Conservation (phyloP, 2,888 invertebrate species). For the Caenorhabditis sp. region DNA sequence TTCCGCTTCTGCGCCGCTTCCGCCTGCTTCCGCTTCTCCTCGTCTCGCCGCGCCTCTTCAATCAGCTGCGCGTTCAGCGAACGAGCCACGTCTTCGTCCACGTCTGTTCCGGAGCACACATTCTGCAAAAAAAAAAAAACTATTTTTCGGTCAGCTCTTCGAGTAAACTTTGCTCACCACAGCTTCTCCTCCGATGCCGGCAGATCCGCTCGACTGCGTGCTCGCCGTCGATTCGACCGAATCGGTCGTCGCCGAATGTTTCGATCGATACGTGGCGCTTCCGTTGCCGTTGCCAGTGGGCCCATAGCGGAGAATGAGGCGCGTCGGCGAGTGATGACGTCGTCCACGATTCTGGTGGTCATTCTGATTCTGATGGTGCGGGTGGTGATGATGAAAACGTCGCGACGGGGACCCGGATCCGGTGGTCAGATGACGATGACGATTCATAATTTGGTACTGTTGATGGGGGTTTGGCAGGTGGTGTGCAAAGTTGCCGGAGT, state of each 20-base stretch:
- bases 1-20: conserved; percentile 26
- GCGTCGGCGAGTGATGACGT: conserved; percentile 6
- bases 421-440: not conserved
- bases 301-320: conserved; percentile 24
- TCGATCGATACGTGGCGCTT: not conserved
- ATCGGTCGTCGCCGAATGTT: conserved; percentile 31
- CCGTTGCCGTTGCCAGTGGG: not conserved
- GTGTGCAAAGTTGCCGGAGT: not conserved
- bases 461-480: conserved; percentile 26
- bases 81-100: conserved; percentile 29
- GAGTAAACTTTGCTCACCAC: not conserved
- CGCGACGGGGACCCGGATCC: not conserved
- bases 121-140: no score
- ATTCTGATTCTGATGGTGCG: conserved; percentile 1
- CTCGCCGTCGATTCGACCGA: conserved; percentile 36
- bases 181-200: not conserved
- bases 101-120: not conserved
- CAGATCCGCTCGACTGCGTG: no score
- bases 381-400: not conserved
- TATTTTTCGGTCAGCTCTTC: no score
- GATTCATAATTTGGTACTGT: no score
- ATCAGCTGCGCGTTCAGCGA: conserved; percentile 8
- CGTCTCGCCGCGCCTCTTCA: conserved; percentile 15
- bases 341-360: not conserved
- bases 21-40: not conserved